Evolutionary conservation across 2,888 invertebrate genomes (phyloP), one percentile per base, ranked within the genome.

Genomic region (Hypercompe scribonia): DNA sequence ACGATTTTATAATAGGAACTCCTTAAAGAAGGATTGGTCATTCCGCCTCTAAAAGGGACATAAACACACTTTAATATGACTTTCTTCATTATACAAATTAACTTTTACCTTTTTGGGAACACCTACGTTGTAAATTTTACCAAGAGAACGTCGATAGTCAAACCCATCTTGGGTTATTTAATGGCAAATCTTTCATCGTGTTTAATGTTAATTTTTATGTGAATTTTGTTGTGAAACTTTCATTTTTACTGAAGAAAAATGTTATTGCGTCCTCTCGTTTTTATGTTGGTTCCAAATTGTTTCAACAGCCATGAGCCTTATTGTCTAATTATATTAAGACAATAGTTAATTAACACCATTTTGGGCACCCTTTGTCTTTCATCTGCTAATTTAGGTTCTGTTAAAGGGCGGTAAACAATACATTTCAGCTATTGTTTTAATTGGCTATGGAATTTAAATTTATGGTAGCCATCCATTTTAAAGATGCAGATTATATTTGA

Each of bases 61-160:
- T 80, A 64, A 74, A 72, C 54, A 64, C 36, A 71, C 54, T 74
- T 71, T 73, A 74, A 78, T 80, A 69, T 66, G 63, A 82, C 83
- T 82, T 83, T 82, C 81, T 72, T 72, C 74, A 39, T 24, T n/a
- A 33, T 50, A 61, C 21, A n/a, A 15, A 33, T 34, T 11, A 31
- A 54, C 21, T 28, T 31, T 31, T 46, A 46, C 31, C 3, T 61
- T 61, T 13, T 42, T 46, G 10, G 39, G 28, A 70, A 46, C 63
- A 2, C 39, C 42, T 70, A 70, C 70, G 58, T 28, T 31, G 2
- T 28, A 21, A 10, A 28, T 42, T 66, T 46, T 46, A 21, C 31
- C 8, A 31, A 28, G 39, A 28, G n/a, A 39, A 13, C 28, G 13
- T 66, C 31, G 18, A 18, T 7, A 5, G n/a, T 10, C 36, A 36